phyloP scores from a whole-genome alignment of 2,888 invertebrate species.

The Cyrtodaria siliqua region DNA sequence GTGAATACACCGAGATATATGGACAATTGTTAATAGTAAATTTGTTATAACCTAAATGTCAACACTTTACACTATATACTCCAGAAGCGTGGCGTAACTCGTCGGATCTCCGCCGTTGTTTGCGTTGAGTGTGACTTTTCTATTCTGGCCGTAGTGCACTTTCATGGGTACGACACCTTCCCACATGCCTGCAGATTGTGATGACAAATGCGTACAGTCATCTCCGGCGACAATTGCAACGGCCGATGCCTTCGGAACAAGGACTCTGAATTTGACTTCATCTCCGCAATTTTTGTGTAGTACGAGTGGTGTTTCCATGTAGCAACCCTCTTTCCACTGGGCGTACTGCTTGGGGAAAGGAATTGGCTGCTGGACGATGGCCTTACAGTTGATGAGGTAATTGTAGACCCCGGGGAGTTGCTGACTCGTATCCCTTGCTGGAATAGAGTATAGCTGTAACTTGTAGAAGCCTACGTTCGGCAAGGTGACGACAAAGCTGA shows the following conservation, averaged over 20 bases:
- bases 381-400: slow-evolving; percentile 84
- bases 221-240: slow-evolving; percentile 85
- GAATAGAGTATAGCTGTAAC: slow-evolving; percentile 84
- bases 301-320: slow-evolving; percentile 82
- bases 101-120: slow-evolving; percentile 84
- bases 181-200: slow-evolving; percentile 78
- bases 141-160: slow-evolving; percentile 76
- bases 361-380: slow-evolving; percentile 69
- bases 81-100: slow-evolving; percentile 85
- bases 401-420: slow-evolving; percentile 86
- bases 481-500: slow-evolving; percentile 80
- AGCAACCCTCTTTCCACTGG: slow-evolving; percentile 86
- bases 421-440: slow-evolving; percentile 82
- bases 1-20: not conserved
- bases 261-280: slow-evolving; percentile 79
- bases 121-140: slow-evolving; percentile 84
- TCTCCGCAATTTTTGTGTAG: slow-evolving; percentile 71
- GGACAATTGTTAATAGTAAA: not conserved
- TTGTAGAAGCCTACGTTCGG: slow-evolving; percentile 85
- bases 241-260: slow-evolving; percentile 83
- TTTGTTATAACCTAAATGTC: slow-evolving; percentile 2
- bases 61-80: slow-evolving; percentile 79
- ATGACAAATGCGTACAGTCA: slow-evolving; percentile 84
- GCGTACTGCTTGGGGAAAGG: slow-evolving; percentile 86
- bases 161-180: slow-evolving; percentile 80